phyloP scores from a whole-genome alignment of 2,888 invertebrate genomes.

The Polydrusus cervinus region DNA sequence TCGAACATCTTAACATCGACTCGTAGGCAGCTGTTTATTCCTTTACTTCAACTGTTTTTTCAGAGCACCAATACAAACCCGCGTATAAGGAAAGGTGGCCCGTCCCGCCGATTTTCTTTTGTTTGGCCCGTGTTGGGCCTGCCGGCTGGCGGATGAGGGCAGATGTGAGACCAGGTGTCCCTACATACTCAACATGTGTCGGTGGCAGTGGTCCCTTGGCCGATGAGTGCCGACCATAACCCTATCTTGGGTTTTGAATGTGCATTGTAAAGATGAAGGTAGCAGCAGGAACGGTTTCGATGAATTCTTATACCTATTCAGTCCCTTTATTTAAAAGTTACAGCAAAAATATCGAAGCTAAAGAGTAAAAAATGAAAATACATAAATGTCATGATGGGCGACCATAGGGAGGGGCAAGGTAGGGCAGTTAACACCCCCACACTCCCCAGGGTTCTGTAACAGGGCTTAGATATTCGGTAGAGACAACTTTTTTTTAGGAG shows the following conservation, averaged over 20 bases:
- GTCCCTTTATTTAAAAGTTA: too few relatives aligned
- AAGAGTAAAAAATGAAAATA: too few relatives aligned
- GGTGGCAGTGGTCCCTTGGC: constrained; percentile 44
- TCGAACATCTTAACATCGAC: constrained; percentile 58
- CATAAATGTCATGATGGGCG: too few relatives aligned
- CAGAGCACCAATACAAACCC: constrained; percentile 63
- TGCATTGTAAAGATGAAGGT: constrained; percentile 8
- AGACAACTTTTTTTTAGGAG: too few relatives aligned
- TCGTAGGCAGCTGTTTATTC: constrained; percentile 57
- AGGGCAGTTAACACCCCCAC: too few relatives aligned
- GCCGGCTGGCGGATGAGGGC: constrained; percentile 64
- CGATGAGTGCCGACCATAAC: constrained; percentile 32
- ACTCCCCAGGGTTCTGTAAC: too few relatives aligned
- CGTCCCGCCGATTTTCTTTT: constrained; percentile 63
- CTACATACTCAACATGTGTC: constrained; percentile 58
- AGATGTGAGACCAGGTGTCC: constrained; percentile 70
- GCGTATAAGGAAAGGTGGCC: constrained; percentile 62
- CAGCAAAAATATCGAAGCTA: too few relatives aligned
- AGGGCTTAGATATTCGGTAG: too few relatives aligned
- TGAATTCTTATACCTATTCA: background rate
- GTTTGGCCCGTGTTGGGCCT: constrained; percentile 63
- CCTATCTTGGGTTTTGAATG: constrained; percentile 40
- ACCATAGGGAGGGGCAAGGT: too few relatives aligned
- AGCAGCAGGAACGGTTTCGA: constrained; percentile 30
- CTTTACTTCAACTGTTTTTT: constrained; percentile 59